Evolutionary conservation across 2,888 invertebrate species (phyloP).

Genomic region (Cerastis leucographa): DNA sequence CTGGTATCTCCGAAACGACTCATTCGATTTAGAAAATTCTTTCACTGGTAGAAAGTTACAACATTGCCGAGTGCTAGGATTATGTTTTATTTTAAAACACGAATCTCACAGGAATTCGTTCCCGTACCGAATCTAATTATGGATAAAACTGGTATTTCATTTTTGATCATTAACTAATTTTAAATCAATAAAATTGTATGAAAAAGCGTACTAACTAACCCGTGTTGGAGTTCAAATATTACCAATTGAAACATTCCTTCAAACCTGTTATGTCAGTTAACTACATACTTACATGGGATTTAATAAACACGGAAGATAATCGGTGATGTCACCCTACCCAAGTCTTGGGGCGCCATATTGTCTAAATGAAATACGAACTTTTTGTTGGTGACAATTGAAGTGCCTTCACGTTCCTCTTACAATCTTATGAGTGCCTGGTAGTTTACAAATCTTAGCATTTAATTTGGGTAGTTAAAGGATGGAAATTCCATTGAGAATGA

Average conservation of each 20-base stretch:
- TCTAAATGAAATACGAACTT: slow-evolving; percentile 81
- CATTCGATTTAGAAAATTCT: not conserved
- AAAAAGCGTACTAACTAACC: not conserved
- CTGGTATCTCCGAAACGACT: not conserved
- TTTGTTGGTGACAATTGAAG: slow-evolving; percentile 60
- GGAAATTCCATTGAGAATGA: not conserved
- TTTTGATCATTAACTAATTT: not conserved
- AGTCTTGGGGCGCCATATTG: slow-evolving; percentile 84
- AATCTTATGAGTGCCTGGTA: slow-evolving; percentile 69
- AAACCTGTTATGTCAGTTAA: slow-evolving; percentile 12
- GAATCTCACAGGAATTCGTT: not conserved
- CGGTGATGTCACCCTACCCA: slow-evolving; percentile 66
- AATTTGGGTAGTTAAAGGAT: slow-evolving; percentile 28
- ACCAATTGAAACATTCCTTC: not conserved
- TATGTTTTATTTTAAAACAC: not conserved
- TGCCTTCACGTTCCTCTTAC: slow-evolving; percentile 61
- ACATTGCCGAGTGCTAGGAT: not conserved
- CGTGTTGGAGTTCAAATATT: slow-evolving; percentile 7
- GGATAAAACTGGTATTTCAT: not conserved
- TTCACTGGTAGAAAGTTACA: not conserved
- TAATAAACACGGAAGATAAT: slow-evolving; percentile 29
- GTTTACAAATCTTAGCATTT: slow-evolving; percentile 44
- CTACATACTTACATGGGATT: not conserved
- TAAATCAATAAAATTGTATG: not conserved
- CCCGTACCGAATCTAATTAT: not conserved